Evolutionary conservation across 2,888 invertebrate genomes (phyloP), one percentile per base, ranked within the genome.

Genomic region (Trissonchulus latispiculum): DNA sequence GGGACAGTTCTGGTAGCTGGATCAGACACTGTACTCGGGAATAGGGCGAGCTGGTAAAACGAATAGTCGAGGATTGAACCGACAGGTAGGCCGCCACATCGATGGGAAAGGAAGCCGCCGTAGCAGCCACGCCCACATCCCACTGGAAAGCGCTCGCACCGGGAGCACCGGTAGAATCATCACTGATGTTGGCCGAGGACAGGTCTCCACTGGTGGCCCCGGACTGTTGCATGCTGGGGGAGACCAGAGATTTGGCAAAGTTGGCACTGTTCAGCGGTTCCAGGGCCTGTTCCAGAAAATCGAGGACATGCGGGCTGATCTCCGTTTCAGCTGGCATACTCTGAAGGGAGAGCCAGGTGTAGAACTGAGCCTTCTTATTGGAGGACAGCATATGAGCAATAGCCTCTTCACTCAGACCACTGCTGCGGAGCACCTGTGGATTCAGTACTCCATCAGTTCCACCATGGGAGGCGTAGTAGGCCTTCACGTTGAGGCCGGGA

Each of bases 41-140:
- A 0, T 94, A 92, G 0, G 96, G 73, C 70, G 78, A 77, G 28
- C 80, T 80, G 59, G 80, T 78, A 85, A 99, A 97, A 75, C 96
- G 86, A 85, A 96, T 93, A 0, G 94, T 93, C 73, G 94, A 94
- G 0, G 96, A 95, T 83, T 96, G 95, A 90, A 97, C 95, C 84
- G 94, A 93, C 86, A 99, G 93, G 85, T 95, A 95, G 62, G 99
- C 95, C 78, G 99, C 92, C 33, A 99, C 95, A 85, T 99, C 97
- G 0, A 99, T 95, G 0, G 97, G 97, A 84, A 99, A 96, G 72
- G 95, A 93, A 59, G 93, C 91, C 35, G 15, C 61, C 3, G 77
- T 78, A 0, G 79, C 79, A n/a, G 79, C 79, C 33, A 70, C 59
- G 8, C 35, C 32, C 32, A 61, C 32, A 29, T 70, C 68, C 37